These are phyloP conservation scores for Onchidella celtica DNA, from an alignment of 2,888 invertebrate genomes.

Conservation along the genomic window DNA sequence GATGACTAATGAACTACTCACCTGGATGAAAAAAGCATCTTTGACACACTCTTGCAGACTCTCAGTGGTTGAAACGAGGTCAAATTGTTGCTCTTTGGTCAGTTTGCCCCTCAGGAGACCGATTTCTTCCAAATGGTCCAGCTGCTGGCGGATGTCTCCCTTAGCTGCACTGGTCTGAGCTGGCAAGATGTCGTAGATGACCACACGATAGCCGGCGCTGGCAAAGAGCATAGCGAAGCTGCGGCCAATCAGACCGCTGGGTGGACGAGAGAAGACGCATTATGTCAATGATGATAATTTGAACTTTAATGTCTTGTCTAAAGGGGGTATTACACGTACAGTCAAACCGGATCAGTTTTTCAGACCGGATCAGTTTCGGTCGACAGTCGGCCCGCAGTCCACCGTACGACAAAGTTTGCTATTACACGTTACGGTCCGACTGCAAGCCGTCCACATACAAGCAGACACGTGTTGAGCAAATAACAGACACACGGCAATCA, in stretches of 20 bases:
- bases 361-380: too few species aligned
- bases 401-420: too few species aligned
- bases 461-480: too few species aligned
- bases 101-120: constrained; percentile 88
- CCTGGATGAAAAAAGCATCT: constrained; percentile 87
- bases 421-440: too few species aligned
- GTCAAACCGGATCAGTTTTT: too few species aligned
- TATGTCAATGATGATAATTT: too few species aligned
- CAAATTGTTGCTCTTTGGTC: constrained; percentile 87
- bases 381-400: too few species aligned
- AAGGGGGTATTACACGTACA: too few species aligned
- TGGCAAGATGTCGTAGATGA: constrained; percentile 86
- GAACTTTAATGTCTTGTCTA: too few species aligned
- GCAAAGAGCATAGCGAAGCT: constrained; percentile 99
- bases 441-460: too few species aligned
- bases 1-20: too few species aligned
- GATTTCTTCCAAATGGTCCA: constrained; percentile 62
- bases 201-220: constrained; percentile 91
- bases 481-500: too few species aligned
- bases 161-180: constrained; percentile 80
- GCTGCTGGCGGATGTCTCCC: constrained; percentile 87
- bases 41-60: constrained; percentile 87
- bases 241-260: constrained; percentile 95
- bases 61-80: constrained; percentile 88
- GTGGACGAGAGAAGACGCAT: background rate